These are phyloP conservation scores for Aythya fuligula DNA, from an alignment of 2,797 vertebrate genomes.

Conservation along the genomic window DNA sequence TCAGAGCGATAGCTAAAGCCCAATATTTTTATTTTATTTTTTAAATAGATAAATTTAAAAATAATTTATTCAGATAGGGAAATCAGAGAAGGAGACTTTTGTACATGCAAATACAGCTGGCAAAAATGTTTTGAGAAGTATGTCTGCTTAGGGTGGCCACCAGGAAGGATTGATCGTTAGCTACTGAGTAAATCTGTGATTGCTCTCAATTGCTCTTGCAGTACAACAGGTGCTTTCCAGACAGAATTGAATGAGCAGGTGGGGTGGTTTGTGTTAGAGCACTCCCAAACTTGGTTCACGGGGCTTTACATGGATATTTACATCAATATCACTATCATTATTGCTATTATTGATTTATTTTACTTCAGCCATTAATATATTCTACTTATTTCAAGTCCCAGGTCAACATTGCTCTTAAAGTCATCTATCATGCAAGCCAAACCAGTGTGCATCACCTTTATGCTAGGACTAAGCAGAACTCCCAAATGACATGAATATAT, in stretches of 20 bases:
- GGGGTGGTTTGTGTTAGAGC: neutral
- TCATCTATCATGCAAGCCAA: neutral
- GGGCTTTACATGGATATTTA: too few species aligned
- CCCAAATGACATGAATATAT: fast-evolving
- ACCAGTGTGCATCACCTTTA: neutral
- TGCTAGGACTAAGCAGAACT: neutral
- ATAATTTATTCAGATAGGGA: neutral
- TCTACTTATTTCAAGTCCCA: neutral
- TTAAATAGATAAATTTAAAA: neutral
- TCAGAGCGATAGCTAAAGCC: neutral
- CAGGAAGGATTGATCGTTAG: neutral
- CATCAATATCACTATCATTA: neutral
- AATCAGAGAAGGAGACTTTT: neutral
- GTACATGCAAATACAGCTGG: neutral
- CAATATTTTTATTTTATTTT: neutral
- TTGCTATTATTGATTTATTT: neutral
- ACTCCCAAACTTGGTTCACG: neutral
- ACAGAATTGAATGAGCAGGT: neutral
- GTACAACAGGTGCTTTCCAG: neutral
- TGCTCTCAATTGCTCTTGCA: neutral
- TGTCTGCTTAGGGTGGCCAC: neutral
- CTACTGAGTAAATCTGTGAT: neutral
- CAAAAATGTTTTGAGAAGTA: neutral
- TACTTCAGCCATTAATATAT: neutral
- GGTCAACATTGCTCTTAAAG: neutral